Evolutionary conservation across 2,113 vertebrate genomes (phyloP).

Genomic region (Vidua chalybeata): DNA sequence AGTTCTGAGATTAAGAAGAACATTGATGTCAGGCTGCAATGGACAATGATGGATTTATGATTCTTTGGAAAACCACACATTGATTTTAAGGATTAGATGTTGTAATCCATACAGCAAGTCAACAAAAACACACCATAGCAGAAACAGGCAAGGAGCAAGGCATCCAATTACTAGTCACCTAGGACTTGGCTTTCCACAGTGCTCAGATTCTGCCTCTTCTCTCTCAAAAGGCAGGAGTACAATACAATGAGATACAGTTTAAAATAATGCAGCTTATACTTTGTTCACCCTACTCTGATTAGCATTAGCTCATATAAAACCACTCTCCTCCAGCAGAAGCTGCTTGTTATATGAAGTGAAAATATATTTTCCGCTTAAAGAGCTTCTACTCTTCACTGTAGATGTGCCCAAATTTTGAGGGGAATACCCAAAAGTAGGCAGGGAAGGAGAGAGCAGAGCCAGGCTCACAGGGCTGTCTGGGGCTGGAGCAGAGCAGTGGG

Average conservation of each 20-base stretch:
- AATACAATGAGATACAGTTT: not conserved
- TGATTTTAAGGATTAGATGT: not conserved
- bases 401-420: not conserved
- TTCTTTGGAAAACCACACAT: not conserved
- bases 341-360: not conserved
- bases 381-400: not conserved
- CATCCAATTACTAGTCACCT: not conserved
- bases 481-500: accelerated
- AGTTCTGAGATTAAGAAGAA: not conserved
- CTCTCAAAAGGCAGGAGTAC: not conserved
- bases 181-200: not conserved
- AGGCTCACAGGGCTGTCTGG: not conserved
- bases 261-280: not conserved
- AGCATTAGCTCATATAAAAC: not conserved
- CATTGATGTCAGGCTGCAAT: not conserved
- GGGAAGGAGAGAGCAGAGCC: not conserved
- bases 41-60: not conserved
- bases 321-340: not conserved
- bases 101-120: not conserved
- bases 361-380: not conserved
- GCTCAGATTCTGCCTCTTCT: not conserved
- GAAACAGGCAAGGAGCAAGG: not conserved
- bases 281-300: not conserved
- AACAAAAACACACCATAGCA: not conserved
- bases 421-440: not conserved